These are phyloP conservation scores for Numida meleagris DNA, from an alignment of 2,113 vertebrate species.

Conservation along the genomic window DNA sequence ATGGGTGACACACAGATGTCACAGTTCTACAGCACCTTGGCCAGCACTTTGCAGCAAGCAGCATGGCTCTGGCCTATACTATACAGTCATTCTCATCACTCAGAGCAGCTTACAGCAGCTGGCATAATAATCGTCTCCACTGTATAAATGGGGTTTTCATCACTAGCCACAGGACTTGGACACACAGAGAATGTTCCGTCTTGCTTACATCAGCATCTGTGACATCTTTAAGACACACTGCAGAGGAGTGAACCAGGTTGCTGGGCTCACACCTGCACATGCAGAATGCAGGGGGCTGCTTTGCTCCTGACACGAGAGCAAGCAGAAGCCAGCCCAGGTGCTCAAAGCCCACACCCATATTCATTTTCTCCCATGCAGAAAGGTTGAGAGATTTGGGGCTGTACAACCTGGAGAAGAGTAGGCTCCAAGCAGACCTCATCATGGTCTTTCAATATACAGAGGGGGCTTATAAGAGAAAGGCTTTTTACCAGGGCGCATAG, in stretches of 20 bases:
- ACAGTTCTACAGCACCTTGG: neutral
- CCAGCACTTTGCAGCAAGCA: neutral
- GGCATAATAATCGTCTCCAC: neutral
- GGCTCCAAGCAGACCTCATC: neutral
- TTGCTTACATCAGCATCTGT: neutral
- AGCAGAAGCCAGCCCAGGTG: neutral
- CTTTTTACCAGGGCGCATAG: neutral
- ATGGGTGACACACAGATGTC: accelerated
- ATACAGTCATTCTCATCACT: neutral
- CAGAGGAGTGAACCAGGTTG: neutral
- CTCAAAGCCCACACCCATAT: neutral
- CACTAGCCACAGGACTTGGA: neutral
- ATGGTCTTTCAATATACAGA: neutral
- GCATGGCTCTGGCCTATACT: accelerated
- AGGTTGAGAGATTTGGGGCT: neutral
- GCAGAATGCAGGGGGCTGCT: neutral
- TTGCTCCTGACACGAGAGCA: neutral
- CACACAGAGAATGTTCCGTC: neutral
- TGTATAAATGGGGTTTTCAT: neutral
- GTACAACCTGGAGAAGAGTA: neutral
- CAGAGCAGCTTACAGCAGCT: neutral
- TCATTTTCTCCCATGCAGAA: neutral
- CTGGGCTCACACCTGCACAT: accelerated
- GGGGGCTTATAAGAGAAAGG: neutral
- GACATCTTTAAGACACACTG: neutral